phyloP scores from a whole-genome alignment of 2,888 invertebrate genomes.

The Sarcophaga caerulescens region DNA sequence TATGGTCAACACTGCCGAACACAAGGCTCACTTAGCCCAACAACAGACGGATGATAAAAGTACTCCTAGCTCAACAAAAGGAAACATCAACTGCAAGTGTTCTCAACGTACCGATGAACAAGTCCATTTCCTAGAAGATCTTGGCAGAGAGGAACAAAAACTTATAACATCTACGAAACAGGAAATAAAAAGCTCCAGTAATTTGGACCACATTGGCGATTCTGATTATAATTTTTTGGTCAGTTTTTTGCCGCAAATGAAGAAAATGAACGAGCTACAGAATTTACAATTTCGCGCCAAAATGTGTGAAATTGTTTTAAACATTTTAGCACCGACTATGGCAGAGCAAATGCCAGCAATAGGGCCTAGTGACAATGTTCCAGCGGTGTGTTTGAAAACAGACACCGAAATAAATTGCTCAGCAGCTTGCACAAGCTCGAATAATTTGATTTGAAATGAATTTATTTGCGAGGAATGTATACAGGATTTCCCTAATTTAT shows the following conservation, averaged over 20 bases:
- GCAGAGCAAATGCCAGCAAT: background rate
- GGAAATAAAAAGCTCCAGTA: constrained; percentile 75
- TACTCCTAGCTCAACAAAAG: background rate
- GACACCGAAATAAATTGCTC: background rate
- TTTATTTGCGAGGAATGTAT: background rate
- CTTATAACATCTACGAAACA: constrained; percentile 75
- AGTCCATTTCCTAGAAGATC: constrained; percentile 74
- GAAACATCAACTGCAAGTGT: constrained; percentile 71
- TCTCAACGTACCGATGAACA: constrained; percentile 74
- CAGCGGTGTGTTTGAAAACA: background rate
- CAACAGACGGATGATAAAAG: background rate
- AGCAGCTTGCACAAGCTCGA: background rate
- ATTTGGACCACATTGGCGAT: constrained; percentile 75
- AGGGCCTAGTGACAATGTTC: background rate
- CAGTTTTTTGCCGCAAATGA: constrained; percentile 78
- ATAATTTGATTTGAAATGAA: constrained; percentile 7
- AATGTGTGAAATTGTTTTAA: constrained; percentile 75
- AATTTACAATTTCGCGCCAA: constrained; percentile 76
- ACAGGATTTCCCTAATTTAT: background rate
- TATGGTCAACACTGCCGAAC: constrained; percentile 69
- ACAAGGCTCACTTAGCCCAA: background rate
- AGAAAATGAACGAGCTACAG: constrained; percentile 76
- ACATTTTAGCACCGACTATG: constrained; percentile 71
- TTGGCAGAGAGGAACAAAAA: constrained; percentile 76
- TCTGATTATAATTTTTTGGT: constrained; percentile 77